phyloP scores from a whole-genome alignment of 2,797 vertebrate species.

The Taeniopygia guttata region DNA sequence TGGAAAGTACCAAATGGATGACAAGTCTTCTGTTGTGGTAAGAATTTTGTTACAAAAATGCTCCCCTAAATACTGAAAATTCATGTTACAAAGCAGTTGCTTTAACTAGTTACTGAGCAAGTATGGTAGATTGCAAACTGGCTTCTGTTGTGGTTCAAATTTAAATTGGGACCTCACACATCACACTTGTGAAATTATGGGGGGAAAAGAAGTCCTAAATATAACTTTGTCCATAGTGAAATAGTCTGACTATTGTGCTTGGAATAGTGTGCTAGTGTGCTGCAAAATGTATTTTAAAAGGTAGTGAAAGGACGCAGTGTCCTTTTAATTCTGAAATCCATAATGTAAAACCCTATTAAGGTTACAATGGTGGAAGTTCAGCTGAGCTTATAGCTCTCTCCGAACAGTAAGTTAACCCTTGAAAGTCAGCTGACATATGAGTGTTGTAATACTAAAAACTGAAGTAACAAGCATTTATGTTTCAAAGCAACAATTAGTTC shows the following conservation, averaged over 20 bases:
- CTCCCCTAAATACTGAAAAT: background rate
- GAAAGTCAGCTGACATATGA: background rate
- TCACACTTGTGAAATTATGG: background rate
- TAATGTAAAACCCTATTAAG: background rate
- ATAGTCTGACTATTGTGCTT: background rate
- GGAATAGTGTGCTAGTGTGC: background rate
- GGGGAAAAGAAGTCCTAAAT: background rate
- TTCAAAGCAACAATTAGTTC: background rate
- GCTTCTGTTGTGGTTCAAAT: background rate
- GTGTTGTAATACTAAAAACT: background rate
- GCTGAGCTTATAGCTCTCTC: background rate
- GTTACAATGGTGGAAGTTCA: background rate
- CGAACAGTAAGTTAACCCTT: background rate
- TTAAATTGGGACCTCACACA: background rate
- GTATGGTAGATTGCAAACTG: fast-evolving
- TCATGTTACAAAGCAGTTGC: background rate
- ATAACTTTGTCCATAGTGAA: background rate
- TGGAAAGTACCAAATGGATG: conserved; percentile 91
- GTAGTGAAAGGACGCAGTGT: background rate
- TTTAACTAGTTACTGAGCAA: background rate
- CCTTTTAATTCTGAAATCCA: background rate
- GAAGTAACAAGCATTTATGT: background rate
- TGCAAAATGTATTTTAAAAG: background rate
- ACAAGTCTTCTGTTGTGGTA: conserved; percentile 86
- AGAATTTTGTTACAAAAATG: conserved; percentile 22